Base-by-base conservation (phyloP, 64 coral and sea anemone species). In the Exaiptasia diaphana region DNA sequence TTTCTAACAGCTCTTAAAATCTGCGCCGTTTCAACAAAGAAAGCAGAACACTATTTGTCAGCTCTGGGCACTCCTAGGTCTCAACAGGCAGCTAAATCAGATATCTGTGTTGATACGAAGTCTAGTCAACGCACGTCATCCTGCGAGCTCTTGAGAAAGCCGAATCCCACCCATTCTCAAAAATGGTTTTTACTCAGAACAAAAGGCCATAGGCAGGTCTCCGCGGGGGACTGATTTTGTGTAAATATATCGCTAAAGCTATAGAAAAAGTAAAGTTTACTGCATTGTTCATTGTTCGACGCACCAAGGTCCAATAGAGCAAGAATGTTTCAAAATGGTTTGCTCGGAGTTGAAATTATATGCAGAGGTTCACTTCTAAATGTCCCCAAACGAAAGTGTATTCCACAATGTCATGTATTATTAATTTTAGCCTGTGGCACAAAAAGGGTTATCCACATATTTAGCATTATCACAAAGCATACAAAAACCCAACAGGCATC, bases 401-500 rank as follows among this genome's bases (percentile, higher is more conserved):
- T n/a, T n/a, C n/a, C n/a, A n/a, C n/a, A n/a, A n/a, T n/a, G n/a
- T n/a, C 20, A 63, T 77, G 28, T 77, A 77, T 78, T 67, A 87
- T 87, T 76, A 72, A 87, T 78, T 39, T 30, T 78, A 18, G 84
- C 84, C 73, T 78, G 21, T 78, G 84, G 84, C 73, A 53, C 44
- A 78, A 37, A 73, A 28, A 73, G 44, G 10, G 32, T 73, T 45
- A 73, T 73, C 44, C 69, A 73, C 41, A 43, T 73, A 73, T 73
- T 73, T 73, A 73, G 39, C 38, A 73, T 73, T 29, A 49, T 71
- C 38, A 73, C 69, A 73, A 73, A 46, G 69, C 20, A 73, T 73
- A 48, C 69, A 48, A 73, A 25, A 45, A 27, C 32, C 34, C 67
- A 73, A 62, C 43, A 62, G 57, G 57, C 69, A 73, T 42, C 20